These are phyloP conservation scores for Ptilonorhynchus violaceus DNA, from an alignment of 2,113 vertebrate species.

Conservation along the genomic window DNA sequence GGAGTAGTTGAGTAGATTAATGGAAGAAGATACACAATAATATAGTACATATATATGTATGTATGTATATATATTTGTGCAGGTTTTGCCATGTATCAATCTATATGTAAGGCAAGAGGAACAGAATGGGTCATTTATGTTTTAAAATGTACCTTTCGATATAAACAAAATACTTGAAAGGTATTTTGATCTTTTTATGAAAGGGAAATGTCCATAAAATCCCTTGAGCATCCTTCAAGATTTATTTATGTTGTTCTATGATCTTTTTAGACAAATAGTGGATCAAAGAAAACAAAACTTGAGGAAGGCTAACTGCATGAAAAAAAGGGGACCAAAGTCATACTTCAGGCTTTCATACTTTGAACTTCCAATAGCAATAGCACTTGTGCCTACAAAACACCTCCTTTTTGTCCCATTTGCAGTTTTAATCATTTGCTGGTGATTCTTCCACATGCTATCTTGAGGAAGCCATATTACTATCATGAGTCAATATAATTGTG, in stretches of 20 bases:
- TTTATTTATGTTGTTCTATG: background rate
- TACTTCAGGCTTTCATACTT: background rate
- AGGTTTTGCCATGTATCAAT: background rate
- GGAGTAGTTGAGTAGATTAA: background rate
- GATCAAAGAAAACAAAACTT: background rate
- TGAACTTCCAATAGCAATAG: background rate
- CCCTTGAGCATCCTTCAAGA: background rate
- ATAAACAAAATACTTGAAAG: background rate
- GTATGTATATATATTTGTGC: rapidly evolving
- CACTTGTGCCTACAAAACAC: background rate
- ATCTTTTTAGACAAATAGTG: background rate
- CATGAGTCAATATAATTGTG: background rate
- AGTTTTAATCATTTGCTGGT: background rate
- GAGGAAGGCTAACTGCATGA: background rate
- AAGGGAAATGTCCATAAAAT: background rate
- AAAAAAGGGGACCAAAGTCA: background rate
- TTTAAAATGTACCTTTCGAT: background rate
- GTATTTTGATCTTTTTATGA: background rate
- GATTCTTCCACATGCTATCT: background rate
- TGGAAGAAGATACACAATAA: background rate
- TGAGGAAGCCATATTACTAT: no score
- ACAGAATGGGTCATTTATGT: background rate
- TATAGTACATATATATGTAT: background rate
- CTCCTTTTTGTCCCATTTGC: background rate
- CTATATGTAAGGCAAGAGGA: background rate